Percentiles rank a stretch among this genome's conserved stretches.
Conservation (phyloP, 2,797 vertebrate genomes). For the Trematomus bernacchii region DNA sequence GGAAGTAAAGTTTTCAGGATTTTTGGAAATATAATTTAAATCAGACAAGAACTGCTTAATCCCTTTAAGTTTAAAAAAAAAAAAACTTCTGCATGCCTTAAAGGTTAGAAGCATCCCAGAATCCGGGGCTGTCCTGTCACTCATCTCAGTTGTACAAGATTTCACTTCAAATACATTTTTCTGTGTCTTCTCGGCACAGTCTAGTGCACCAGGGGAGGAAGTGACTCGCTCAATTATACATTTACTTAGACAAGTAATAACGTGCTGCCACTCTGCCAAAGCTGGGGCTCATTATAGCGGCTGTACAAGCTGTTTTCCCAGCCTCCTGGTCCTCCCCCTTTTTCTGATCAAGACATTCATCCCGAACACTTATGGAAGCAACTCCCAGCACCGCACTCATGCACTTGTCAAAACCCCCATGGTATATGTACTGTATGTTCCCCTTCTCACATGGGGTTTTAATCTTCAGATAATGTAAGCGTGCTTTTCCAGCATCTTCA, state of each 20-base stretch:
- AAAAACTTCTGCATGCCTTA: not conserved
- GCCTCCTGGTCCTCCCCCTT: conserved; percentile 69
- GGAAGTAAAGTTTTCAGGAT: conserved; percentile 46
- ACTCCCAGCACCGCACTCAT: conserved; percentile 17
- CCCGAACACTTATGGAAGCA: conserved; percentile 42
- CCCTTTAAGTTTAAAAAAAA: not conserved
- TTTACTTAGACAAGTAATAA: conserved; percentile 78
- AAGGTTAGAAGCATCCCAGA: not conserved
- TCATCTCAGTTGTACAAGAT: conserved; percentile 37
- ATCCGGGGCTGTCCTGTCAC: conserved; percentile 27
- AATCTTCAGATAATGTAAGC: conserved; percentile 29
- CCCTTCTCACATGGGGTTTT: not conserved
- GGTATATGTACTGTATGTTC: conserved; percentile 6
- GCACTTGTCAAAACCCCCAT: conserved; percentile 20
- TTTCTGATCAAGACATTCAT: conserved; percentile 69
- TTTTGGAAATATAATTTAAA: conserved; percentile 40
- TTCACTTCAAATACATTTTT: conserved; percentile 39
- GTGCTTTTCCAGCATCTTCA: conserved; percentile 24
- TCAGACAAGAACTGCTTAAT: conserved; percentile 32
- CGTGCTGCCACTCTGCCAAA: conserved; percentile 71
- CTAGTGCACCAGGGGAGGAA: conserved; percentile 51
- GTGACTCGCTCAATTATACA: conserved; percentile 75
- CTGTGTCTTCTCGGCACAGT: conserved; percentile 33
- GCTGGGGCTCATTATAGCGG: conserved; percentile 65
- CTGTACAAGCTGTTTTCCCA: conserved; percentile 79